Percentiles rank a stretch among this genome's conserved stretches.
phyloP scores from a whole-genome alignment of 2,888 invertebrate genomes.

The Germaria angustata region DNA sequence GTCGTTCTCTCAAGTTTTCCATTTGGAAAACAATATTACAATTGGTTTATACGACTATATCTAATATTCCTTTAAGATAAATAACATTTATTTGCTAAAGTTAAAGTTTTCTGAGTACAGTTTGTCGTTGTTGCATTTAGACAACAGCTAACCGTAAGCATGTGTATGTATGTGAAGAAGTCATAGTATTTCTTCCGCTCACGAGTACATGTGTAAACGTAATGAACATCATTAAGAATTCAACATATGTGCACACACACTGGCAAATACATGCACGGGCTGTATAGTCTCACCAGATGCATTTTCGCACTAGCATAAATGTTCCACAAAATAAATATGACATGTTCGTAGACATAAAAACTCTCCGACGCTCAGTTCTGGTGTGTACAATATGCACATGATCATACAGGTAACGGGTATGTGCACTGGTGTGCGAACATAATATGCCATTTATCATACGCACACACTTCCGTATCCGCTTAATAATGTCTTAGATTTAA shows the following conservation, averaged over 20 bases:
- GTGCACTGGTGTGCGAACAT: conserved; percentile 45
- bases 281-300: conserved; percentile 30
- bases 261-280: neutral
- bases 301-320: neutral
- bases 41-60: conserved; percentile 13
- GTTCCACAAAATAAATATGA: conserved; percentile 11
- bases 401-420: neutral
- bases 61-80: conserved; percentile 5
- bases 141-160: conserved; percentile 27
- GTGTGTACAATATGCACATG: neutral
- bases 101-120: neutral
- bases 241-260: neutral
- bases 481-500: conserved; percentile 45
- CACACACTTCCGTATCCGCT: conserved; percentile 51
- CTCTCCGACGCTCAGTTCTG: neutral
- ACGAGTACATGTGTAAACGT: neutral
- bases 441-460: conserved; percentile 61
- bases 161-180: neutral
- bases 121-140: neutral
- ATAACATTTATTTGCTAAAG: conserved; percentile 14
- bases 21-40: conserved; percentile 10
- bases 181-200: neutral
- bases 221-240: conserved; percentile 14
- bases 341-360: conserved; percentile 26
- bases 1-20: neutral